These are phyloP conservation scores for Caenorhabditis wallacei DNA, from an alignment of 2,888 invertebrate genomes.

Conservation along the genomic window DNA sequence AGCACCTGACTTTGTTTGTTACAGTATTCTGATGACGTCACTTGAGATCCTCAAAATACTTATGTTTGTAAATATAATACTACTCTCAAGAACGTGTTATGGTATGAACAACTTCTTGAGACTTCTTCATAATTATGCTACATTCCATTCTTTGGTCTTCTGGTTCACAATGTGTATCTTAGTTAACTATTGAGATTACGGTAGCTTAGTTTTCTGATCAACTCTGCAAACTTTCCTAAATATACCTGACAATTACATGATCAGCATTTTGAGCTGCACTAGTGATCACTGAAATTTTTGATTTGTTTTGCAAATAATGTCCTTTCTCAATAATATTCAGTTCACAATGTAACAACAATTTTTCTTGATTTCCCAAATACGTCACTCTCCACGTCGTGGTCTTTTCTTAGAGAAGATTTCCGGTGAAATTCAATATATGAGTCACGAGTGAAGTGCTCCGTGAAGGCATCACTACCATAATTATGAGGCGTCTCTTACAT, in stretches of 20 bases:
- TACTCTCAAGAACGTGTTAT: constrained; percentile 26
- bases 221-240: no score
- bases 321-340: neutral
- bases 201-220: no score
- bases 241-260: no score
- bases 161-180: no score
- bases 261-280: neutral
- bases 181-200: no score
- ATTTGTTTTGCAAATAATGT: neutral
- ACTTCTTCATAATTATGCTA: constrained; percentile 14
- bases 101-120: constrained; percentile 1
- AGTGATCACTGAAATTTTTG: neutral
- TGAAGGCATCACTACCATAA: neutral
- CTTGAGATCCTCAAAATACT: constrained; percentile 8
- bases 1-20: neutral
- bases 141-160: constrained; percentile 1
- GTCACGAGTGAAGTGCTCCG: neutral
- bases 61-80: constrained; percentile 2
- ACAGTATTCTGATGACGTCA: constrained; percentile 4
- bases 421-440: constrained; percentile 17
- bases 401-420: constrained; percentile 4
- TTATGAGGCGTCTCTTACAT: constrained; percentile 12
- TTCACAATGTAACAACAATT: neutral
- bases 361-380: neutral
- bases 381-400: neutral